Evolutionary conservation across 2,888 invertebrate species (phyloP).

Genomic region (Rutpela maculata): DNA sequence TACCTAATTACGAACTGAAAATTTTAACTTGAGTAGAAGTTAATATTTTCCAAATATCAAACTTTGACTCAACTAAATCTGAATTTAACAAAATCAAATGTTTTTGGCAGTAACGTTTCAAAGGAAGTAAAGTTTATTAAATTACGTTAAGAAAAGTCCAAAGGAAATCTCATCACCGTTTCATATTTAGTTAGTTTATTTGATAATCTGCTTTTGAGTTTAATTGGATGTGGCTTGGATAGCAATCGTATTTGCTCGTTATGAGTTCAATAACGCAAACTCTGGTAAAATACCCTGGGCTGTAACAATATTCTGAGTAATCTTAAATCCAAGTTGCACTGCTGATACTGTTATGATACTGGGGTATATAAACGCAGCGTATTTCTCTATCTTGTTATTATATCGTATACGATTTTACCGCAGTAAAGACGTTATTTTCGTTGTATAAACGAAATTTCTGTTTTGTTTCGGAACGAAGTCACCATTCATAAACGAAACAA

Average conservation of each 20-base stretch:
- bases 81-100: not conserved
- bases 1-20: not conserved
- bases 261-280: conserved; percentile 21
- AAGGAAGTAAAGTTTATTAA: conserved; percentile 11
- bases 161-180: conserved; percentile 9
- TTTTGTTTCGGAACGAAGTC: not conserved
- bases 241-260: conserved; percentile 1
- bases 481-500: too few species aligned
- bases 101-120: not conserved
- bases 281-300: not conserved
- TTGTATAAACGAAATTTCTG: not conserved
- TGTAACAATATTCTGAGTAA: conserved; percentile 11
- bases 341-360: not conserved
- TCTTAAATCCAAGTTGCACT: not conserved
- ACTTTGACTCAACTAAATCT: too few species aligned
- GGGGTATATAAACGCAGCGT: not conserved
- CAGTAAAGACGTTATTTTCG: not conserved
- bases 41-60: conserved; percentile 8
- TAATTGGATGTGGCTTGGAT: conserved; percentile 22
- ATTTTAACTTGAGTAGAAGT: not conserved
- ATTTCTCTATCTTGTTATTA: not conserved
- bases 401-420: not conserved
- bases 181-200: conserved; percentile 12
- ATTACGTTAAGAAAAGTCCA: conserved; percentile 4
- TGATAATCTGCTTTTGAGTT: conserved; percentile 18